These are phyloP conservation scores for Heliconius cydno DNA, from an alignment of 2,888 invertebrate genomes.

Conservation along the genomic window DNA sequence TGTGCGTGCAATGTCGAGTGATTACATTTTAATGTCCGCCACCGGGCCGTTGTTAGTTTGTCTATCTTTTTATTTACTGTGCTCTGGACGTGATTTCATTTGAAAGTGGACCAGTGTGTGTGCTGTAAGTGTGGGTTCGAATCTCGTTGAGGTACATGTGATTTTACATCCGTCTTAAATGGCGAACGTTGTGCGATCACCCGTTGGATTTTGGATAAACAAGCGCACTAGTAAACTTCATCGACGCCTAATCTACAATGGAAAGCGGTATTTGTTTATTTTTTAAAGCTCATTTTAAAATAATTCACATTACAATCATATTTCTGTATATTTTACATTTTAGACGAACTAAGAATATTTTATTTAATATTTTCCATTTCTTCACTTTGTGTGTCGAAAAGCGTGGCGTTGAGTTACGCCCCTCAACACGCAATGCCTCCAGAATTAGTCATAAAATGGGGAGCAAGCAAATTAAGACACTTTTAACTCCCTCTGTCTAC, in stretches of 20 bases:
- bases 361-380: no score
- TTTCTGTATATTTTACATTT: background rate
- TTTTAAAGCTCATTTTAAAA: background rate
- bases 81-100: slow-evolving; percentile 60
- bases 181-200: slow-evolving; percentile 71
- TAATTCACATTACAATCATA: background rate
- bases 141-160: slow-evolving; percentile 61
- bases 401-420: no score
- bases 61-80: slow-evolving; percentile 67
- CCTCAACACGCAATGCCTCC: no score
- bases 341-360: background rate
- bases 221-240: slow-evolving; percentile 72
- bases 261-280: slow-evolving; percentile 66
- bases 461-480: no score
- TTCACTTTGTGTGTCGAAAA: no score
- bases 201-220: slow-evolving; percentile 75
- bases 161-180: slow-evolving; percentile 56
- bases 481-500: no score
- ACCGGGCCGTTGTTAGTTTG: slow-evolving; percentile 64
- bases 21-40: slow-evolving; percentile 76
- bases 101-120: slow-evolving; percentile 63
- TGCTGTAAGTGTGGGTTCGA: slow-evolving; percentile 54
- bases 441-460: no score
- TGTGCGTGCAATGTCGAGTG: slow-evolving; percentile 79
- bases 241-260: slow-evolving; percentile 72